Percentiles rank a stretch among this genome's conserved stretches.
These are phyloP conservation scores for Geotrupes spiniger DNA, from an alignment of 2,888 invertebrate genomes.

Conservation along the genomic window DNA sequence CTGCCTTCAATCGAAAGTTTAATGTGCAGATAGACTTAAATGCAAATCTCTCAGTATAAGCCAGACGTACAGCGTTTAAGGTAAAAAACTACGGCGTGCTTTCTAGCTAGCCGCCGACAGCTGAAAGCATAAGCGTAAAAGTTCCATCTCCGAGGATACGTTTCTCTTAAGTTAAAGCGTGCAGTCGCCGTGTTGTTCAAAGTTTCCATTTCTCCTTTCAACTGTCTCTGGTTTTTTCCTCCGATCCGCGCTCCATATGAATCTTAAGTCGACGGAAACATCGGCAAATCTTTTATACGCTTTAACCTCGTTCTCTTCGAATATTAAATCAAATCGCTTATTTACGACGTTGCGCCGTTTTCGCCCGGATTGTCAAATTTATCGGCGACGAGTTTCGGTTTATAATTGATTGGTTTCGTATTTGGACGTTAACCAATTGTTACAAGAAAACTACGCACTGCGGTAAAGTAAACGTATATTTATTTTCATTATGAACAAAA, in stretches of 20 bases:
- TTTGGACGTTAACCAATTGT: too few relatives aligned
- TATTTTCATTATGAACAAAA: too few relatives aligned
- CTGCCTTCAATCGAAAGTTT: too few relatives aligned
- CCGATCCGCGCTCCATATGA: neutral
- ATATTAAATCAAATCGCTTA: neutral
- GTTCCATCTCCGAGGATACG: neutral
- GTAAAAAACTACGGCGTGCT: too few relatives aligned
- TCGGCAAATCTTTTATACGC: neutral
- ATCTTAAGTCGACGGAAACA: neutral
- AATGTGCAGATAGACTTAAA: too few relatives aligned
- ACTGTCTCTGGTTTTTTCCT: neutral
- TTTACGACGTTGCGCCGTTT: neutral
- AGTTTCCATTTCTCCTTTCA: conserved; percentile 6
- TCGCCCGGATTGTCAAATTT: too few relatives aligned
- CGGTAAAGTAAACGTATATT: too few relatives aligned
- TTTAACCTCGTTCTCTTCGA: neutral
- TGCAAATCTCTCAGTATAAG: too few relatives aligned
- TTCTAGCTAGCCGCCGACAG: neutral
- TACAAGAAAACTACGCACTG: too few relatives aligned
- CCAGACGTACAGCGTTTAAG: too few relatives aligned
- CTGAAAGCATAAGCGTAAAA: conserved; percentile 4
- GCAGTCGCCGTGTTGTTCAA: conserved; percentile 3
- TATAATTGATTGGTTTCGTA: too few relatives aligned
- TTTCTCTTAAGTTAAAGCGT: conserved; percentile 5
- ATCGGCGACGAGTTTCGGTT: too few relatives aligned